Base-by-base conservation (phyloP, 2,888 invertebrate species). In the Drosophila infuscata region DNA sequence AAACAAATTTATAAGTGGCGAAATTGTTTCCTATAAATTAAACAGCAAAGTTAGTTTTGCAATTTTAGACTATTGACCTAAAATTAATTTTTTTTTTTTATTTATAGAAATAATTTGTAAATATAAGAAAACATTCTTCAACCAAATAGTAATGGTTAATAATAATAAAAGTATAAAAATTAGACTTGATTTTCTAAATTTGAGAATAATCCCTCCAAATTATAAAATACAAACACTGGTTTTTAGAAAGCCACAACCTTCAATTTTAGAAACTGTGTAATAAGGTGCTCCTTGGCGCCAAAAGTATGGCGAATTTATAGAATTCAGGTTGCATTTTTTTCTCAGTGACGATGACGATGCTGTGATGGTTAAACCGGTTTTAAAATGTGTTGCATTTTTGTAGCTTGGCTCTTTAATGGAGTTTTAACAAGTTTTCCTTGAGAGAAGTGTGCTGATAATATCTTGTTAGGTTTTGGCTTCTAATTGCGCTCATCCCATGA, bases 391-490 rank as follows among this genome's bases (percentile, higher is more conserved):
- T 35, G 29, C 30, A 15, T 56, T 41, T 15, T 43, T 49, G 53
- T 56, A 48, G 56, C 20, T 29, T 33, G 29, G n/a, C 65, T 64
- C 46, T 60, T 80, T 76, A 76, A 79, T 69, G 80, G 56, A 30
- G 29, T 70, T 65, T 82, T 79, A 79, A 82, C 71, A 74, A 82
- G 69, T 70, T 75, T 60, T 43, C 56, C 58, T 71, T 59, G 56
- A 54, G 35, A 51, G 73, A 65, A 70, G 52, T 66, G 70, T 67
- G 30, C 51, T 56, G 74, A 75, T 80, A 72, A 79, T 75, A 81
- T 81, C 80, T 72, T 63, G 79, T 79, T 82, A 66, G 82, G 48
- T 72, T 67, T 63, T 54, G 59, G 38, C 62, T 69, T 66, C 80
- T 73, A 82, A 82, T 82, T 82, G 73, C 59, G 61, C 57, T 59